phyloP scores from a whole-genome alignment of 2,888 invertebrate genomes.

The Agonum fuliginosum region DNA sequence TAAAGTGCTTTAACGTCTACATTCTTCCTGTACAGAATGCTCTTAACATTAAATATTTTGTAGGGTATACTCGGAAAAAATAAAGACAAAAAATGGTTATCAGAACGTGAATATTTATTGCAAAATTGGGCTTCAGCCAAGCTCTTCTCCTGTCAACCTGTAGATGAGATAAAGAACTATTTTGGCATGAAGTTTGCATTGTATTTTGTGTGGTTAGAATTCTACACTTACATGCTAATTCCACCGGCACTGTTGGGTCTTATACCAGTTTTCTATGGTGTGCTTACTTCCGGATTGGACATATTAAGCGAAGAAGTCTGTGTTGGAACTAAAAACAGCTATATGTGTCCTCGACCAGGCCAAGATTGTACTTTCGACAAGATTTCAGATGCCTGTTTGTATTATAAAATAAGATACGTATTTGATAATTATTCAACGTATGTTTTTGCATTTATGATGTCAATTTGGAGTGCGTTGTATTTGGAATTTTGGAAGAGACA shows the following conservation, averaged over 20 bases:
- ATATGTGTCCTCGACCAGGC: slow-evolving; percentile 90
- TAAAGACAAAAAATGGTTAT: slow-evolving; percentile 74
- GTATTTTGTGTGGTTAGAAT: slow-evolving; percentile 91
- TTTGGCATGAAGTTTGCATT: slow-evolving; percentile 86
- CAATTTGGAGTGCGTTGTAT: slow-evolving; percentile 87
- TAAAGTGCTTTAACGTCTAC: too few relatives aligned
- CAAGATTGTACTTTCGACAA: slow-evolving; percentile 84
- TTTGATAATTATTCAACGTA: slow-evolving; percentile 89
- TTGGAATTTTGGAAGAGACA: slow-evolving; percentile 90
- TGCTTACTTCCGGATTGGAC: slow-evolving; percentile 73
- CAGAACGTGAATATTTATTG: slow-evolving; percentile 69
- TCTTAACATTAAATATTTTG: slow-evolving; percentile 63
- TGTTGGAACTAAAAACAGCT: slow-evolving; percentile 73
- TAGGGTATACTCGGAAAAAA: too few relatives aligned
- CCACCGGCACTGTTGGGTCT: slow-evolving; percentile 82
- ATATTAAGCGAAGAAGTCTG: slow-evolving; percentile 77
- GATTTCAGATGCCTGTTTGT: slow-evolving; percentile 83
- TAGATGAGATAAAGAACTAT: slow-evolving; percentile 86
- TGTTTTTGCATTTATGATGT: slow-evolving; percentile 87
- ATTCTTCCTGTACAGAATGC: too few relatives aligned
- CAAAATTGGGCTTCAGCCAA: slow-evolving; percentile 79
- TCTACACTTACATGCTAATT: slow-evolving; percentile 89
- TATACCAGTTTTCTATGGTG: slow-evolving; percentile 79
- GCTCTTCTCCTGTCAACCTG: slow-evolving; percentile 83
- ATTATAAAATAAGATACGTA: slow-evolving; percentile 83